Percentiles rank a stretch among this genome's conserved stretches.
These are phyloP conservation scores for Spodoptera litura DNA, from an alignment of 1,140 invertebrate genomes.

Conservation along the genomic window DNA sequence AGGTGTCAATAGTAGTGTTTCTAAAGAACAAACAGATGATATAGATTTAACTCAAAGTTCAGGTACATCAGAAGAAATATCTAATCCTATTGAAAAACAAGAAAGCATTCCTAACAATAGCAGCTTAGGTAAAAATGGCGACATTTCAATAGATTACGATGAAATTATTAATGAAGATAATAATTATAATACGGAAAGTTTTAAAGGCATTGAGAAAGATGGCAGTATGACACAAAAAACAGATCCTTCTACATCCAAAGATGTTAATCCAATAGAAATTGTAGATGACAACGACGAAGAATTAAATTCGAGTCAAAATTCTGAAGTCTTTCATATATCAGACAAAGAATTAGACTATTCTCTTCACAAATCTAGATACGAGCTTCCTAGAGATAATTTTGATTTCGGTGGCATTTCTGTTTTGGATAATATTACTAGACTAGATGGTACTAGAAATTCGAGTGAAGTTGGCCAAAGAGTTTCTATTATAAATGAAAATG, in stretches of 20 bases:
- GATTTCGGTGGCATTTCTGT: conserved; percentile 64
- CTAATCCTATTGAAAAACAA: neutral
- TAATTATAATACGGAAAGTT: neutral
- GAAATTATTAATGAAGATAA: conserved; percentile 55
- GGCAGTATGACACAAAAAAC: neutral
- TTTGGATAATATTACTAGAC: conserved; percentile 56
- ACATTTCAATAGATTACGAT: conserved; percentile 79
- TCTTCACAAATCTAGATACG: conserved; percentile 58
- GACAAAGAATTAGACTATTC: conserved; percentile 81
- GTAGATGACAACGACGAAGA: conserved; percentile 46
- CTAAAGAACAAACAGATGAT: conserved; percentile 37
- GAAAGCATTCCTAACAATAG: conserved; percentile 39
- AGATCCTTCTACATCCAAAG: neutral
- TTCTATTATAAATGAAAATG: neutral
- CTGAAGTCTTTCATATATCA: conserved; percentile 71
- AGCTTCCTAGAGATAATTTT: conserved; percentile 53
- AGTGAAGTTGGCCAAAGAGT: neutral
- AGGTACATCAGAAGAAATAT: conserved; percentile 39
- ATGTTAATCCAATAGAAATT: conserved; percentile 25
- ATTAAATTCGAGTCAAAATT: conserved; percentile 56
- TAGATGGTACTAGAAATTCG: neutral
- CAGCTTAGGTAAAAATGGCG: conserved; percentile 62
- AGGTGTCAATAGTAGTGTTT: conserved; percentile 15
- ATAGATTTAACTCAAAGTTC: conserved; percentile 73
- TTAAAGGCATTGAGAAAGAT: neutral